Conservation (phyloP, 2,797 vertebrate genomes). For the Sebastes melanostomus region DNA sequence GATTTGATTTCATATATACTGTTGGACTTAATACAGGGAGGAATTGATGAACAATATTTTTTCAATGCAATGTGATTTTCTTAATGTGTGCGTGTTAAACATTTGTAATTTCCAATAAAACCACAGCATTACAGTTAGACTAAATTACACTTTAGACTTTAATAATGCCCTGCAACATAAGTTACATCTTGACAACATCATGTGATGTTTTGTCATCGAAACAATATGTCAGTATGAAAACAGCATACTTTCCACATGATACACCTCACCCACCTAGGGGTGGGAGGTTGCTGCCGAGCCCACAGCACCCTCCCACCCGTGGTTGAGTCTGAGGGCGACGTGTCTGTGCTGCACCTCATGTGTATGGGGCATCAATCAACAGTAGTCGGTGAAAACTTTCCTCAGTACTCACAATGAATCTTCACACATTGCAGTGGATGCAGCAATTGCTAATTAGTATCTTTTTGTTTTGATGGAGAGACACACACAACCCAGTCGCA, state of each 20-base stretch:
- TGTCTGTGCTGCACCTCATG: not conserved
- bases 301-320: not conserved
- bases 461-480: not conserved
- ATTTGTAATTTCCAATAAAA: not conserved
- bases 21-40: not conserved
- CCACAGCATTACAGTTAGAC: not conserved
- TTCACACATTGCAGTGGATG: not conserved
- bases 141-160: not conserved
- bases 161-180: not conserved
- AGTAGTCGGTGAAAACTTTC: not conserved
- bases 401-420: not conserved
- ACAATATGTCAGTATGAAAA: not conserved
- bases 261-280: not conserved
- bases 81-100: not conserved
- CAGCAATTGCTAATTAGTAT: not conserved
- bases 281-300: not conserved
- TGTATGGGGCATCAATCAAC: not conserved
- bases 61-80: not conserved
- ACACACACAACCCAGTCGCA: not conserved
- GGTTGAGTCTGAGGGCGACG: not conserved
- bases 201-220: not conserved
- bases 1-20: not conserved
- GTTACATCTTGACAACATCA: not conserved
- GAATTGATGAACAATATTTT: not conserved
- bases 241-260: not conserved